Evolutionary conservation across 2,113 vertebrate species (phyloP), one percentile per base, ranked within the genome.

Genomic region (Setophaga coronata): DNA sequence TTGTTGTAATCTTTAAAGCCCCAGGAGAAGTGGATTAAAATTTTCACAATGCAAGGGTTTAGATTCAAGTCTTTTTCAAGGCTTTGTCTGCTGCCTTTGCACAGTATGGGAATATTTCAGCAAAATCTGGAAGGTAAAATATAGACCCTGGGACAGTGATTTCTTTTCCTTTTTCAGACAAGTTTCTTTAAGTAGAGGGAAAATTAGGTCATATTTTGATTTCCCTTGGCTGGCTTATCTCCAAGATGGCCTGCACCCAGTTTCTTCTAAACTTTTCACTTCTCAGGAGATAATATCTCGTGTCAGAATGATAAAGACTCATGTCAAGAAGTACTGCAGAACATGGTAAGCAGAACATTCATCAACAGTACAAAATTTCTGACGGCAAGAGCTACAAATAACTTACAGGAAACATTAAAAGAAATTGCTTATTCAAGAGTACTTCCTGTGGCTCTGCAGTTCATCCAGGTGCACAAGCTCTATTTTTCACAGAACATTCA

Each of bases 401-500:
- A 89, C 36, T 45, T 89, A 42, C 12, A 70, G 81, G 87, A 89
- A 92, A 79, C 53, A 81, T 47, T 38, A 83, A 73, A 2, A 89
- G 40, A 53, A 87, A 91, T 18, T 87, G 87, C 94, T 95, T 95
- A 96, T 89, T 96, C 18, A 40, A 48, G 48, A 89, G 34, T 69
- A 82, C 25, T 92, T 94, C 72, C 89, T 67, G 53, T 65, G 40
- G 73, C 57, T 95, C 87, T 96, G 93, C 87, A 85, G 57, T 87
- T 94, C 71, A 76, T 93, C 91, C 87, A 93, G 61, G 73, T 79
- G 69, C 72, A 74, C 53, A 42, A 56, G 34, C 26, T 90, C 47
- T 73, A 0, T 43, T 89, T 79, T 93, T 78, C 77, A 84, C 43
- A 74, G 34, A 70, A 81, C 1, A 4, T 94, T 79, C 62, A 81